Percentiles rank a stretch among this genome's conserved stretches.
Conservation (phyloP, 2,888 invertebrate species). For the Tubiluchus corallicola region DNA sequence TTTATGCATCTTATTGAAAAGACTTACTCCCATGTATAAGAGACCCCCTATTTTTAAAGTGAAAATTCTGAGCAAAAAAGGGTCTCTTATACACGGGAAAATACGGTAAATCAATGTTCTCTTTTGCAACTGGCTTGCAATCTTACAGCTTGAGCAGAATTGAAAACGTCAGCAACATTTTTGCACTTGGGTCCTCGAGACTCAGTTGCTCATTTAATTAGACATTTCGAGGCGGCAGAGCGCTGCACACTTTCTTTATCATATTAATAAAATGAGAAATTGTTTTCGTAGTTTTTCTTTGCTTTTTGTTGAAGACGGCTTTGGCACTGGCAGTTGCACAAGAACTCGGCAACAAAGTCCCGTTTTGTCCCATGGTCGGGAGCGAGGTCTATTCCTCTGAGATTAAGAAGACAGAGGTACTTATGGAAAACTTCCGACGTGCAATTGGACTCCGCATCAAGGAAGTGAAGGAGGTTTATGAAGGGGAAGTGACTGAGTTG, state of each 20-base stretch:
- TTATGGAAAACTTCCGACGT: constrained; percentile 96
- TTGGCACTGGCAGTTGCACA: constrained; percentile 94
- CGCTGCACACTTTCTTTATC: too few relatives aligned
- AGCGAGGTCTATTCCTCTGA: constrained; percentile 83
- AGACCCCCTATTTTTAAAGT: too few relatives aligned
- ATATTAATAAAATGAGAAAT: neutral
- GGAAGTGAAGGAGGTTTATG: constrained; percentile 97
- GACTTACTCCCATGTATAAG: too few relatives aligned
- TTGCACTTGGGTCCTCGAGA: too few relatives aligned
- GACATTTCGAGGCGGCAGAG: neutral
- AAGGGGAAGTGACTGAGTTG: constrained; percentile 96
- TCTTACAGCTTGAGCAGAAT: too few relatives aligned
- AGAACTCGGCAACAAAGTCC: constrained; percentile 75
- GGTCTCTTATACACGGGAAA: too few relatives aligned
- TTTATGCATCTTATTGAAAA: too few relatives aligned
- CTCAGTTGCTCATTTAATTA: neutral
- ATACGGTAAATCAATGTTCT: too few relatives aligned
- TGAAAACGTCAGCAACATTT: too few relatives aligned
- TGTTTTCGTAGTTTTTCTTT: neutral
- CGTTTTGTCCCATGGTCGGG: constrained; percentile 44
- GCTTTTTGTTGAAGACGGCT: constrained; percentile 44
- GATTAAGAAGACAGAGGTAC: constrained; percentile 96
- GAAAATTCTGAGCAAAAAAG: too few relatives aligned
- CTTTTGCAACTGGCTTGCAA: too few relatives aligned
- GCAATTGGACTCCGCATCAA: constrained; percentile 55